Base-by-base conservation (phyloP, 1,140 invertebrate genomes). In the Ylistrum balloti region DNA sequence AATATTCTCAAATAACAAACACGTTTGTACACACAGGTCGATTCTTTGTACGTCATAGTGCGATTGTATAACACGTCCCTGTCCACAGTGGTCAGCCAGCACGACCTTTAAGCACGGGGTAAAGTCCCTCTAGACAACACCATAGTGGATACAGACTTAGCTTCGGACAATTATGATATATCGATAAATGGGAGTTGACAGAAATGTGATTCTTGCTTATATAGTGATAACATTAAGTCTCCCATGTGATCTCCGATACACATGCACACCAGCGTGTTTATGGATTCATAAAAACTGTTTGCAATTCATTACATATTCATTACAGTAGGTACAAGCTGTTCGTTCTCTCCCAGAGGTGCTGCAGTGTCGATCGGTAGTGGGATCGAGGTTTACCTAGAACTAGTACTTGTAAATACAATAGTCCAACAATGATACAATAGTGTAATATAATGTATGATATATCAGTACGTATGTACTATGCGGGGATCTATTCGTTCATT, bases 231-330 rank as follows among this genome's bases (percentile, higher is more conserved):
- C 9, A 74, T 1, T 5, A 28, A 5, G n/a, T 74, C 56, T 74
- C 56, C 56, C 56, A n/a, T 74, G 56, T 11, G 56, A 28, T n/a
- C 56, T 0, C 56, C 13, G 56, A 74, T 74, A 74, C 56, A 74
- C 56, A 74, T 74, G 56, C 56, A 74, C 56, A 74, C 56, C 56
- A 5, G 22, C 9, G 56, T 74, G n/a, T 74, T 45, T 74, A 74
- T 74, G 56, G 56, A 74, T 74, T 74, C 56, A 74, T 74, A 74
- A 74, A n/a, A 74, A 74, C 20, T 74, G 56, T 74, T 74, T 74
- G 56, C 56, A 74, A 74, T 9, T 45, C 41, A 45, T 45, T 45
- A 45, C 41, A 45, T 74, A 74, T 74, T 28, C 56, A 28, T 28
- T 28, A 74, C 56, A 74, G 56, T 74, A 74, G n/a, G 56, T 74